phyloP scores from a whole-genome alignment of 2,797 vertebrate species.

The Pantherophis vulpinus region DNA sequence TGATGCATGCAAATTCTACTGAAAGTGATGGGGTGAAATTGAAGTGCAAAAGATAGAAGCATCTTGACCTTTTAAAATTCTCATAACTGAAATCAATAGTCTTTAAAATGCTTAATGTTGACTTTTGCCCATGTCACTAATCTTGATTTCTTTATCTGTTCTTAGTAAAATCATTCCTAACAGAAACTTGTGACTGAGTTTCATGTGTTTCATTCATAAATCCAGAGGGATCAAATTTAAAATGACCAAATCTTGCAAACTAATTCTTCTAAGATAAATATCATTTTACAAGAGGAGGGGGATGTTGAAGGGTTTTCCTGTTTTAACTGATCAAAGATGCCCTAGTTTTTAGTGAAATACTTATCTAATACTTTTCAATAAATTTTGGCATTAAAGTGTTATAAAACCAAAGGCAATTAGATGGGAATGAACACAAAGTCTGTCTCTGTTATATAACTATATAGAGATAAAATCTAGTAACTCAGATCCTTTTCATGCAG shows the following conservation, averaged over 20 bases:
- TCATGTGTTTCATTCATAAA: neutral
- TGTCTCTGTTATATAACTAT: neutral
- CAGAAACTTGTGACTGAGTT: neutral
- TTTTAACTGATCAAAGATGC: neutral
- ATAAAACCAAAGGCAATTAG: neutral
- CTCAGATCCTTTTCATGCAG: neutral
- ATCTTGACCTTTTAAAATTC: neutral
- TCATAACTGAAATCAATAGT: neutral
- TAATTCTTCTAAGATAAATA: neutral
- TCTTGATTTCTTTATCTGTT: neutral
- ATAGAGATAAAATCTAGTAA: neutral
- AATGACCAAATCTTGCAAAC: neutral
- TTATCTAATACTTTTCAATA: neutral
- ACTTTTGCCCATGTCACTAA: neutral
- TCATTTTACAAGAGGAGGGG: neutral
- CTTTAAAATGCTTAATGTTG: neutral
- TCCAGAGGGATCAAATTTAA: neutral
- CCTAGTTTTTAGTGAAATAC: neutral
- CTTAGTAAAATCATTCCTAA: neutral
- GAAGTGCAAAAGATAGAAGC: neutral
- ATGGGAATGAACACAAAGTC: neutral
- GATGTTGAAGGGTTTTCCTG: neutral
- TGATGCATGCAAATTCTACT: neutral
- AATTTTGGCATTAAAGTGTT: neutral
- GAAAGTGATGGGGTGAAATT: neutral